These are phyloP conservation scores for Sebastes matsubarae DNA, from an alignment of 2,797 vertebrate genomes.

Conservation along the genomic window DNA sequence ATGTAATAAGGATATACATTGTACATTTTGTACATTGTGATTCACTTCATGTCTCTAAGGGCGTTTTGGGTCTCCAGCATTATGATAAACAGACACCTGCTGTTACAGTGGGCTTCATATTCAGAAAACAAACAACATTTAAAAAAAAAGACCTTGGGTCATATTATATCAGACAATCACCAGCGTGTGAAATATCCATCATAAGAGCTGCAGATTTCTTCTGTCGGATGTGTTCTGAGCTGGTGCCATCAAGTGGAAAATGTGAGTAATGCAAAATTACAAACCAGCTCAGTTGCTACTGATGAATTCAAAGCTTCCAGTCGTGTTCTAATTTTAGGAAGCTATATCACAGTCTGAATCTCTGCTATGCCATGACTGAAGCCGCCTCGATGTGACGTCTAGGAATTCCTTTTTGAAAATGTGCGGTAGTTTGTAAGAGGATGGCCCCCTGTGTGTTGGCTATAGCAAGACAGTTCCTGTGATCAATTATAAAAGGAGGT, in stretches of 20 bases:
- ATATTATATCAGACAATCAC: not conserved
- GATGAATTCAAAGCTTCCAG: slow-evolving; percentile 29
- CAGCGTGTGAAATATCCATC: not conserved
- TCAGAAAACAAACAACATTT: not conserved
- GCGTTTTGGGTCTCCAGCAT: not conserved
- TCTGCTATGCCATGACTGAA: not conserved
- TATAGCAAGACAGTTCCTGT: not conserved
- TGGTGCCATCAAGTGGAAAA: slow-evolving; percentile 64
- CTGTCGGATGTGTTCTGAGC: slow-evolving; percentile 16
- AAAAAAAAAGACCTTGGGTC: not conserved
- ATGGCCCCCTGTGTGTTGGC: not conserved
- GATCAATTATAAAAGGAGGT: not conserved
- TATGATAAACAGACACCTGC: not conserved
- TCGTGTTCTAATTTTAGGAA: slow-evolving; percentile 44
- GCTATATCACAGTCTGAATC: slow-evolving; percentile 18
- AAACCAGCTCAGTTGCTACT: not conserved
- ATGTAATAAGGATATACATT: not conserved
- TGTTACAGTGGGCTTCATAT: not conserved
- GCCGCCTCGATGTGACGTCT: not conserved
- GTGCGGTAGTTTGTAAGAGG: not conserved
- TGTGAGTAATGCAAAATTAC: slow-evolving; percentile 35
- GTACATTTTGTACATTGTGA: not conserved
- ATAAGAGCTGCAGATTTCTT: not conserved
- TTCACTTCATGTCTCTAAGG: not conserved
- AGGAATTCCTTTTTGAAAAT: not conserved